A percentile compares a stretch with the other conserved stretches of the same genome.
These are phyloP conservation scores for Rhaphigaster nebulosa DNA, from an alignment of 2,888 invertebrate genomes.

Conservation along the genomic window DNA sequence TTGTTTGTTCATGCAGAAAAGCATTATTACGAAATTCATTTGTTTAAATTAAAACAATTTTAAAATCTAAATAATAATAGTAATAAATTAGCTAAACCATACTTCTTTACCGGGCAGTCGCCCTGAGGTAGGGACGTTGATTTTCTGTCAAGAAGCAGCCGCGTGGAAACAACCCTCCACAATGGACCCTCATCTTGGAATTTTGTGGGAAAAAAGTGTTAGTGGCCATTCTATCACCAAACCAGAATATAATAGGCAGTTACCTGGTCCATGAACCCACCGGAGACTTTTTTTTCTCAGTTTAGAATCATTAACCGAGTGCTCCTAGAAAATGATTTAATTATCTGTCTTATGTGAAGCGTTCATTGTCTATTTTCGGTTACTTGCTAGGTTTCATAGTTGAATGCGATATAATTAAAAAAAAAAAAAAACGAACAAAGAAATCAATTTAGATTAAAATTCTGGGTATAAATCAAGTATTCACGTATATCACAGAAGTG, in stretches of 20 bases:
- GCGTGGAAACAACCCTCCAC: conserved; percentile 4
- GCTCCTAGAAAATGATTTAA: background rate
- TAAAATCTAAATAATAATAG: background rate
- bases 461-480: too few relatives aligned
- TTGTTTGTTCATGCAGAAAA: background rate
- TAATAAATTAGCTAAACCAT: background rate
- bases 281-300: background rate
- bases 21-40: background rate
- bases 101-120: background rate
- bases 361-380: background rate
- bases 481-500: too few relatives aligned
- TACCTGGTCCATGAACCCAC: conserved; percentile 24
- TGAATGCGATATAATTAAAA: background rate
- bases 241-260: conserved; percentile 33
- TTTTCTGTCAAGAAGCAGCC: conserved; percentile 12
- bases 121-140: background rate
- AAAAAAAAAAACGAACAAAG: background rate
- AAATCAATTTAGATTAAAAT: background rate
- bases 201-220: conserved; percentile 41
- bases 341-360: background rate
- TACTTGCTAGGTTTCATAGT: background rate
- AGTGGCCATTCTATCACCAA: conserved; percentile 10
- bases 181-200: conserved; percentile 32
- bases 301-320: background rate
- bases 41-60: background rate